Evolutionary conservation across 2,113 vertebrate species (phyloP).

Genomic region (Hylia prasina): DNA sequence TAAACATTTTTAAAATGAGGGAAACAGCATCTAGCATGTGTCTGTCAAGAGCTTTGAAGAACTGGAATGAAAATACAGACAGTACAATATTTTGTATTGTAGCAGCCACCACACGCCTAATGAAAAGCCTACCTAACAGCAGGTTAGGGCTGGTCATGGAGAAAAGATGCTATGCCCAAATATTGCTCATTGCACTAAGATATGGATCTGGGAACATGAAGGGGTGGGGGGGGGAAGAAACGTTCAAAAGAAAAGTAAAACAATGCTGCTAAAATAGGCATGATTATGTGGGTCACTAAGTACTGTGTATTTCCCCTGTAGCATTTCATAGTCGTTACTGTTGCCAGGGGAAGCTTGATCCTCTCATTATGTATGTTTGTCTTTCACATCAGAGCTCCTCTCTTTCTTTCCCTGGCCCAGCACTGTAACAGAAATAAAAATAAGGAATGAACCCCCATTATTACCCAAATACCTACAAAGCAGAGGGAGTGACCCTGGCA

Average conservation of each 20-base stretch:
- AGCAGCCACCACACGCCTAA: background rate
- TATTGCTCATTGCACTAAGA: conserved; percentile 27
- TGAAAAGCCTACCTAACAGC: conserved; percentile 13
- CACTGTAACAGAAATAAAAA: conserved; percentile 81
- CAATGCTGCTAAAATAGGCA: conserved; percentile 71
- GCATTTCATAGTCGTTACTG: conserved; percentile 75
- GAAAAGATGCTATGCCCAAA: conserved; percentile 17
- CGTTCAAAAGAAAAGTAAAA: conserved; percentile 74
- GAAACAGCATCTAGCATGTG: background rate
- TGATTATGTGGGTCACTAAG: conserved; percentile 74
- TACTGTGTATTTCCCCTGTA: conserved; percentile 73
- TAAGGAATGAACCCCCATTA: conserved; percentile 72
- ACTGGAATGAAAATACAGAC: conserved; percentile 6
- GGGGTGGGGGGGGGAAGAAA: background rate
- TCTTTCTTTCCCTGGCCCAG: conserved; percentile 64
- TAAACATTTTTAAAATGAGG: background rate
- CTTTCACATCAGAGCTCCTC: conserved; percentile 77
- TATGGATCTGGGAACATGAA: conserved; percentile 53
- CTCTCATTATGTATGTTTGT: conserved; percentile 81
- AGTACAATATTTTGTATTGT: background rate
- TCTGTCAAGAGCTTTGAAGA: conserved; percentile 14
- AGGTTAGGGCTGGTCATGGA: background rate
- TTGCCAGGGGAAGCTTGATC: conserved; percentile 77
- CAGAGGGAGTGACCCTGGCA: conserved; percentile 60
- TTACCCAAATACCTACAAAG: conserved; percentile 82